Percentiles rank a stretch among this genome's conserved stretches.
Evolutionary conservation across 2,113 vertebrate genomes (phyloP).

Genomic region (Anas platyrhynchos): DNA sequence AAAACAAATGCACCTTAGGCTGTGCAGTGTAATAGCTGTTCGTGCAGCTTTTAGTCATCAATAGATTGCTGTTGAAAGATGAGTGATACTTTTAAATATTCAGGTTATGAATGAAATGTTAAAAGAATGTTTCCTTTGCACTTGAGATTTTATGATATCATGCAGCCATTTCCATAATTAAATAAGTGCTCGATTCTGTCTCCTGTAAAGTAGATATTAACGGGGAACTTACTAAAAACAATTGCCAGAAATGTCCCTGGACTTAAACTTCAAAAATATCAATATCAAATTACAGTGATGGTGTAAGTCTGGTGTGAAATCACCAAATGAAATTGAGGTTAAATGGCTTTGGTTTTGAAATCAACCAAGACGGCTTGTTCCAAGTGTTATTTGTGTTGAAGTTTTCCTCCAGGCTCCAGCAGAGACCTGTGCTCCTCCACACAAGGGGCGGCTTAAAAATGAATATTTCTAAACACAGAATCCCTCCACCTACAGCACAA

Average conservation of each 20-base stretch:
- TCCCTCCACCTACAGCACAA: background rate
- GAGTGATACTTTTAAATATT: conserved; percentile 7
- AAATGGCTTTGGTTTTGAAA: background rate
- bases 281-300: background rate
- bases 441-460: background rate
- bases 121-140: background rate
- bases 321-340: background rate
- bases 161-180: background rate
- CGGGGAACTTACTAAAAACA: background rate
- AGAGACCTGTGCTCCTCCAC: background rate
- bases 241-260: background rate
- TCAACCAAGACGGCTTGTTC: background rate
- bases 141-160: background rate
- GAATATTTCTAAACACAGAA: background rate
- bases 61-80: conserved; percentile 17
- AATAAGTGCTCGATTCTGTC: background rate
- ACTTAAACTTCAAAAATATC: background rate
- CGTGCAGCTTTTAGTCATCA: conserved; percentile 9
- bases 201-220: background rate
- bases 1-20: background rate
- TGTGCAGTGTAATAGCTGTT: background rate
- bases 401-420: background rate
- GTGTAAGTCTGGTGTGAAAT: background rate
- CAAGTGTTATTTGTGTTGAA: background rate
- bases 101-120: background rate